Percentiles rank a stretch among this genome's conserved stretches.
These are phyloP conservation scores for Brotula barbata DNA, from an alignment of 2,797 vertebrate species.

Conservation along the genomic window DNA sequence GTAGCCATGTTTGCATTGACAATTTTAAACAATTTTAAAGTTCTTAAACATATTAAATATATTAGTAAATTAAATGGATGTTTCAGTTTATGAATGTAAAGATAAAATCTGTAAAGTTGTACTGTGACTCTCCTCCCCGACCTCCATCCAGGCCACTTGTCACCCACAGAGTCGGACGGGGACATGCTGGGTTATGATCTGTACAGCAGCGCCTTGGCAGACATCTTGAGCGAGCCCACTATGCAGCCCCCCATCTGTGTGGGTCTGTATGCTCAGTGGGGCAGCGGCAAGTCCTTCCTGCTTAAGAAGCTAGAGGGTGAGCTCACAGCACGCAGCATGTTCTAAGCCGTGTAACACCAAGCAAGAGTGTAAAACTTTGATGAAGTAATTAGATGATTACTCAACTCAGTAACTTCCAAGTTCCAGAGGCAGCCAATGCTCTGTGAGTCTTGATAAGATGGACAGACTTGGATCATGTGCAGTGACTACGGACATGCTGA, in stretches of 20 bases:
- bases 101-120: too few species aligned
- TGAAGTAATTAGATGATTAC: too few species aligned
- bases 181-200: slow-evolving; percentile 98
- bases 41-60: too few species aligned
- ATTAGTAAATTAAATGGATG: too few species aligned
- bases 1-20: slow-evolving; percentile 16
- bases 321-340: not conserved
- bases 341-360: not conserved
- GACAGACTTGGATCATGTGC: too few species aligned
- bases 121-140: not conserved
- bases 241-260: slow-evolving; percentile 99
- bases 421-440: too few species aligned
- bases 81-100: too few species aligned
- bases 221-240: slow-evolving; percentile 96
- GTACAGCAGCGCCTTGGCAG: slow-evolving; percentile 94
- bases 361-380: not conserved
- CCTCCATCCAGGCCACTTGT: slow-evolving; percentile 86
- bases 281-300: slow-evolving; percentile 96
- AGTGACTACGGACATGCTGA: too few species aligned
- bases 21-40: too few species aligned
- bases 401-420: too few species aligned
- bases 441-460: too few species aligned
- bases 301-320: slow-evolving; percentile 98
- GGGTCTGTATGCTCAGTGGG: slow-evolving; percentile 97
- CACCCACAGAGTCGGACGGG: slow-evolving; percentile 91